Base-by-base conservation (phyloP, 2,113 vertebrate species). In the Stegostoma tigrinum region DNA sequence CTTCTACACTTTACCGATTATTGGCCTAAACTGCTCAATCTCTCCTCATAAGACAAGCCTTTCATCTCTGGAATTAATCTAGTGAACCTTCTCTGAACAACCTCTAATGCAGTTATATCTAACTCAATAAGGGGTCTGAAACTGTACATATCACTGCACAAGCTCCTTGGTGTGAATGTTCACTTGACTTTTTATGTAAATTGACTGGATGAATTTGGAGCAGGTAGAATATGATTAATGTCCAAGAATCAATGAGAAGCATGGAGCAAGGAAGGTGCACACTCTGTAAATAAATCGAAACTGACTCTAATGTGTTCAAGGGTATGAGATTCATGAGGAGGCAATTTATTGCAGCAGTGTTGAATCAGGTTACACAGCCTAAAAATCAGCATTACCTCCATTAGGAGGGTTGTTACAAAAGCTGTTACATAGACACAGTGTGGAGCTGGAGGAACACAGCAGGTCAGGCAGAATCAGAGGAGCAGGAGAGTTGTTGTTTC, bases 141-240 rank as follows among this genome's bases (percentile, higher is more conserved):
- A 61, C 55, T 61, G 55, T 61, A 61, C 55, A 8, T 61, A 12
- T 61, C 12, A 10, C 55, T 8, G 42, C 21, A 80, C 34, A 80
- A 80, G 38, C 5, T 5, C 80, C 42, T 83, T 83, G 38, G 45
- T 45, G 80, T 45, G 17, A 42, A 42, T 83, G 80, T 42, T 21
- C n/a, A 21, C n/a, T 42, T 21, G 38, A 4, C 38, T 83, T 19
- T 83, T 42, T 42, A 21, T 45, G 38, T 5, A 83, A 83, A 83
- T 19, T 45, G 80, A 38, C 80, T 42, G 80, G 80, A 1, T 83
- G 80, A 42, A 83, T 38, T 1, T 38, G 21, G 80, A 45, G 38
- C 80, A 83, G 80, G 80, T 83, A 42, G n/a, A 42, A 83, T 38
- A 21, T 83, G 80, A 83, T 83, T 83, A 83, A 83, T 83, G 80